These are phyloP conservation scores for Polymixis flavicincta DNA, from an alignment of 2,888 invertebrate genomes.

Conservation along the genomic window DNA sequence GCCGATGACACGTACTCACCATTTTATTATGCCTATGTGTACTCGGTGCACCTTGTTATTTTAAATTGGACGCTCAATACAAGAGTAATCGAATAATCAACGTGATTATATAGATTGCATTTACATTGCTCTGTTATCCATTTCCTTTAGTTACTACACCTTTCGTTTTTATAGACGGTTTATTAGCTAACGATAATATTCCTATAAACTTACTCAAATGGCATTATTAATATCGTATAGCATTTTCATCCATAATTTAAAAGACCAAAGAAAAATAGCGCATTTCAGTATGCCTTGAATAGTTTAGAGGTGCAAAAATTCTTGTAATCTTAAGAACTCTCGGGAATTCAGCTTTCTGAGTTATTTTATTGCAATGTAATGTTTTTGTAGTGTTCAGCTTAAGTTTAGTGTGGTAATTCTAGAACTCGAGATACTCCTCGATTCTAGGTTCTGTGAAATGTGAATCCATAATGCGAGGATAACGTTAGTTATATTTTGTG, in stretches of 20 bases:
- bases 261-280: conserved; percentile 20
- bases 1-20: conserved; percentile 82
- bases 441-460: conserved; percentile 16
- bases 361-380: conserved; percentile 57
- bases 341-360: conserved; percentile 46
- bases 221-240: background rate
- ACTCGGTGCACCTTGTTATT: conserved; percentile 81
- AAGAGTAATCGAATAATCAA: conserved; percentile 71
- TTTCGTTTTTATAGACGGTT: background rate
- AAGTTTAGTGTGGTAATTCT: conserved; percentile 23
- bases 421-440: background rate
- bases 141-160: conserved; percentile 4
- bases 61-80: conserved; percentile 81
- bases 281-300: conserved; percentile 43
- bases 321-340: conserved; percentile 55
- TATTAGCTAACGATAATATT: conserved; percentile 12
- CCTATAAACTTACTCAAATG: background rate
- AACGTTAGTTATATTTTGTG: conserved; percentile 2
- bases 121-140: conserved; percentile 57
- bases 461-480: conserved; percentile 29
- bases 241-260: conserved; percentile 21
- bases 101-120: conserved; percentile 68
- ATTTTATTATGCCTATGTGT: conserved; percentile 81
- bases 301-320: conserved; percentile 58
- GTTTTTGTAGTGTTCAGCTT: conserved; percentile 49